Conservation (phyloP, 2,888 invertebrate species). For the Galerucella nymphaeae region DNA sequence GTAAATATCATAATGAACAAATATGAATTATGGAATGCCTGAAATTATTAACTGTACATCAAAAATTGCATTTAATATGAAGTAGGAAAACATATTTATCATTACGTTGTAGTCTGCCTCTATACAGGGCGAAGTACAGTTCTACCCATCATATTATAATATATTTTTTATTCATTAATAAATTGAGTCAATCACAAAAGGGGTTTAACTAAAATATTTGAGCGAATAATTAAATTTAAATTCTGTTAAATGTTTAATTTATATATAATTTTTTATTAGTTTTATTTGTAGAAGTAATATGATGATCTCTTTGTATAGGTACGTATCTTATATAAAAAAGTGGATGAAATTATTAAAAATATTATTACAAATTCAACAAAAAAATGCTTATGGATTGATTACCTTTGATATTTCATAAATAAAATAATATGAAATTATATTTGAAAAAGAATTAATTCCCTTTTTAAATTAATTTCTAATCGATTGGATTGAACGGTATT, state of each 20-base stretch:
- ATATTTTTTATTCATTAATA: too few species aligned
- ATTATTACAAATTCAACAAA: conserved; percentile 16
- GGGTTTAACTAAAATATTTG: too few species aligned
- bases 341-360: conserved; percentile 15
- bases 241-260: too few species aligned
- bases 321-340: conserved; percentile 4
- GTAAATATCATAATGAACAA: conserved; percentile 41
- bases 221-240: too few species aligned
- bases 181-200: too few species aligned
- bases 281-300: too few species aligned
- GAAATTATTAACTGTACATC: conserved; percentile 37
- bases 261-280: too few species aligned
- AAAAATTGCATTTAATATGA: conserved; percentile 15
- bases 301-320: not conserved
- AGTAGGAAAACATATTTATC: too few species aligned
- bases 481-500: not conserved
- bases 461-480: not conserved
- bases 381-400: conserved; percentile 16
- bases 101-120: too few species aligned
- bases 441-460: too few species aligned
- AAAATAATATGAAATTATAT: not conserved
- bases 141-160: too few species aligned
- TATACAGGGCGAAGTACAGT: too few species aligned
- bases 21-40: conserved; percentile 42
- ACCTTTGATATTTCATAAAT: not conserved